Evolutionary conservation across 2,888 invertebrate genomes (phyloP).

Genomic region (Melinopterus prodromus): DNA sequence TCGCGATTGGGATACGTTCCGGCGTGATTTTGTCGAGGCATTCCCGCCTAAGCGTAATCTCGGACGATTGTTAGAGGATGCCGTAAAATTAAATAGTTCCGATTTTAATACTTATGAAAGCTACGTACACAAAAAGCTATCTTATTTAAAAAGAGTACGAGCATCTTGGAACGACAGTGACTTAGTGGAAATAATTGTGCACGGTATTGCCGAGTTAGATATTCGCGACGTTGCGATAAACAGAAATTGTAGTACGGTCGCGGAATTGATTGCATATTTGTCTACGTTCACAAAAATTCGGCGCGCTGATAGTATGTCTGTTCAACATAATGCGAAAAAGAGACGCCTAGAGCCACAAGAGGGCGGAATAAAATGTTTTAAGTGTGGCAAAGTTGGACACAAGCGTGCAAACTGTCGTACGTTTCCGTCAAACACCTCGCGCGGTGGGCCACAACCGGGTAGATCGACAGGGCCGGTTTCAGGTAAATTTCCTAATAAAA

Average conservation of each 20-base stretch:
- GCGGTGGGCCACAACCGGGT: neutral
- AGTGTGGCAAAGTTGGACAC: slow-evolving; percentile 35
- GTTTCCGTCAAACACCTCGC: neutral
- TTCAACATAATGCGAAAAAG: slow-evolving; percentile 8
- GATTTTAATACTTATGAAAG: slow-evolving; percentile 40
- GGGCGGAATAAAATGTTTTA: slow-evolving; percentile 19
- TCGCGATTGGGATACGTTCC: slow-evolving; percentile 41
- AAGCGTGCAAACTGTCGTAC: slow-evolving; percentile 30
- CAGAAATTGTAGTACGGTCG: slow-evolving; percentile 30
- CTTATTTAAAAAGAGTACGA: slow-evolving; percentile 41
- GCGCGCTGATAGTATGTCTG: no score
- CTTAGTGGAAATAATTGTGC: slow-evolving; percentile 41
- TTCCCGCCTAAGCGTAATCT: slow-evolving; percentile 43
- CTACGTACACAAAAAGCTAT: slow-evolving; percentile 43
- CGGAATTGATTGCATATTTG: slow-evolving; percentile 41
- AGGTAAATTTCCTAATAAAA: neutral
- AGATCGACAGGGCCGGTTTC: no score
- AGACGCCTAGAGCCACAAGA: neutral
- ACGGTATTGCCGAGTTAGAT: slow-evolving; percentile 41
- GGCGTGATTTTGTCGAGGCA: slow-evolving; percentile 43
- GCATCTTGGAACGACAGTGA: slow-evolving; percentile 43
- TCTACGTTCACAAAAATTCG: slow-evolving; percentile 15
- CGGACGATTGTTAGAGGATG: slow-evolving; percentile 41
- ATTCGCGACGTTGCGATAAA: slow-evolving; percentile 28
- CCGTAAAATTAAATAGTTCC: slow-evolving; percentile 39